phyloP scores from a whole-genome alignment of 2,888 invertebrate species.

The Zaprionus obscuricornis region DNA sequence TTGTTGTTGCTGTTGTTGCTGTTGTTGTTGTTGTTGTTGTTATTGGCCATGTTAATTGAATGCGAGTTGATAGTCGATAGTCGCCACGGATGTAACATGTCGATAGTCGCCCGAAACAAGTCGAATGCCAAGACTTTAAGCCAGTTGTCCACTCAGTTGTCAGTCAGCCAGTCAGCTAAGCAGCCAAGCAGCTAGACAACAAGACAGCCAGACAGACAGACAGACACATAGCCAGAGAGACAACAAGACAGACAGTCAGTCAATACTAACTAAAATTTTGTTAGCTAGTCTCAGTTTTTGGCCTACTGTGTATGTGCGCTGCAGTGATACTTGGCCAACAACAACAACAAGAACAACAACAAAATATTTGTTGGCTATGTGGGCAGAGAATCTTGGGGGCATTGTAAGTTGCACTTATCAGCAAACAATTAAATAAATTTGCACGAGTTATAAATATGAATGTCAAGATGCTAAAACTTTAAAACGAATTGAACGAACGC shows the following conservation, averaged over 20 bases:
- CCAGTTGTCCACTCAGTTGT: conserved; percentile 48
- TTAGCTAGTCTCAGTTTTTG: too few species aligned
- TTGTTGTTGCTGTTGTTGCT: conserved; percentile 48
- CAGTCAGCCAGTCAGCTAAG: conserved; percentile 38
- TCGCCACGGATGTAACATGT: conserved; percentile 67
- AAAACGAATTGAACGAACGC: conserved; percentile 28
- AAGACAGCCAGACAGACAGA: neutral
- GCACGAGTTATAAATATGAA: conserved; percentile 70
- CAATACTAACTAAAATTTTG: too few species aligned
- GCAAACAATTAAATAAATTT: conserved; percentile 63
- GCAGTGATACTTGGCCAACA: neutral
- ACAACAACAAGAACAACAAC: neutral
- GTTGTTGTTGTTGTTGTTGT: conserved; percentile 71
- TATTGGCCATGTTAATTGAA: conserved; percentile 58
- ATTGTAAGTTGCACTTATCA: conserved; percentile 65
- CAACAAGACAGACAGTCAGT: conserved; percentile 1
- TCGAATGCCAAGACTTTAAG: conserved; percentile 12
- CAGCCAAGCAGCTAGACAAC: conserved; percentile 9
- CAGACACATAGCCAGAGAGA: neutral
- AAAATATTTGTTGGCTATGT: conserved; percentile 14
- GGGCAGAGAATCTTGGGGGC: conserved; percentile 18
- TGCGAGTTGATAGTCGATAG: conserved; percentile 40
- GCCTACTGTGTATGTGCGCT: too few species aligned
- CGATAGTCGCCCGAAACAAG: conserved; percentile 56
- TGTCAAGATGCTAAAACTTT: conserved; percentile 55